Base-by-base conservation (phyloP, 1,140 invertebrate genomes). In the Euura lappo region DNA sequence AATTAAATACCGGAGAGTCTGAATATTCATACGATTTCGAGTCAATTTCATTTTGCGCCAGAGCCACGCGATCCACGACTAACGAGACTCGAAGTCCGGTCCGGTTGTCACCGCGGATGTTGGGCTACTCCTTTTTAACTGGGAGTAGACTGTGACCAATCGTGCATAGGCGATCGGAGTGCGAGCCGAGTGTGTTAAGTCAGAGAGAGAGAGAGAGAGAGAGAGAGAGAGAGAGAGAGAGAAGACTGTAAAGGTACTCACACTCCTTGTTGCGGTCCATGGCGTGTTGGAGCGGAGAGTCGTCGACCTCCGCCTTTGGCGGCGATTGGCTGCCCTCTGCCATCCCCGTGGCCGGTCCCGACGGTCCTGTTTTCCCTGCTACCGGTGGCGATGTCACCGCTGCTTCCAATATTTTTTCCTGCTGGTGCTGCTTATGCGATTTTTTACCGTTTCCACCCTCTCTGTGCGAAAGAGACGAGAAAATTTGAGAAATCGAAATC, bases 191-290 rank as follows among this genome's bases (percentile, higher is more conserved):
- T 60, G 51, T n/a, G 51, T 60, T 60, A 8, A n/a, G 13, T n/a
- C 51, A 70, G 74, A 65, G 51, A 69, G 6, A 70, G 6, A 13
- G 7, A 44, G 3, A 64, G 65, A 45, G 10, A 28, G 51, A 68
- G 44, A 13, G 10, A 42, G 66, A 64, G n/a, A n/a, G 8, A 2
- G 13, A 64, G 13, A 64, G 60, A 64, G 60, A 64, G 10, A 68
- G 42, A 10, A 28, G 43, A 6, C 8, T 6, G 65, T 11, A 13
- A 68, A 10, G 42, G 43, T 79, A 93, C 94, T 97, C 88, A 99
- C 97, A 98, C 93, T 98, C 96, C 91, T 98, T 98, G 87, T 99
- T 98, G 84, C 96, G 97, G 86, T 97, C 96, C 93, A 98, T 96
- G 81, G 94, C 91, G 80, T 96, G 93, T 80, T 97, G 95, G 75